Conservation (phyloP, 2,113 vertebrate genomes). For the Heteronetta atricapilla region DNA sequence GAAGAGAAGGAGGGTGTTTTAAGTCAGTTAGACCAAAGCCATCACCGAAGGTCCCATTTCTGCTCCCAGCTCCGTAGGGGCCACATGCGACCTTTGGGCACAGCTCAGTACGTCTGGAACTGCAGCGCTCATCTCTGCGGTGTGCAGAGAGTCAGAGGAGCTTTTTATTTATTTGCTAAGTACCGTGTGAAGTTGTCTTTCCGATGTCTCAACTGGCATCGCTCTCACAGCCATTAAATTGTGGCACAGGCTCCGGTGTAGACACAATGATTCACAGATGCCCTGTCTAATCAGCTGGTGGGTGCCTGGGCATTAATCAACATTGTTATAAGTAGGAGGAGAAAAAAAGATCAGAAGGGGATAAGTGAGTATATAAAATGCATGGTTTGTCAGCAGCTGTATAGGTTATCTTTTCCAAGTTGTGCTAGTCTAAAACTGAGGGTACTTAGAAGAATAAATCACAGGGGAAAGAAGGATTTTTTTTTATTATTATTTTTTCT, state of each 20-base stretch:
- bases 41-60: background rate
- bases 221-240: fast-evolving
- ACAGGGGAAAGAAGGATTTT: background rate
- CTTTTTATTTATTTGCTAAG: background rate
- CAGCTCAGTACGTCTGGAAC: fast-evolving
- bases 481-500: background rate
- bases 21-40: background rate
- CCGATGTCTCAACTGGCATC: background rate
- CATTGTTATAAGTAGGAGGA: fast-evolving
- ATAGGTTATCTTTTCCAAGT: background rate
- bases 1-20: background rate
- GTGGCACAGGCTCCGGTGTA: background rate
- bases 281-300: background rate
- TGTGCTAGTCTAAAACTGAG: background rate
- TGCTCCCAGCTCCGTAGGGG: background rate
- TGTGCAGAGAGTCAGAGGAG: background rate
- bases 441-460: background rate
- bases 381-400: background rate
- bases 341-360: background rate
- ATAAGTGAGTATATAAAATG: background rate
- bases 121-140: fast-evolving
- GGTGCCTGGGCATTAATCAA: background rate
- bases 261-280: background rate
- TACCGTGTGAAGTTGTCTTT: background rate
- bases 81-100: background rate